Base-by-base conservation (phyloP, 2,797 vertebrate genomes). In the Prunella strophiata region DNA sequence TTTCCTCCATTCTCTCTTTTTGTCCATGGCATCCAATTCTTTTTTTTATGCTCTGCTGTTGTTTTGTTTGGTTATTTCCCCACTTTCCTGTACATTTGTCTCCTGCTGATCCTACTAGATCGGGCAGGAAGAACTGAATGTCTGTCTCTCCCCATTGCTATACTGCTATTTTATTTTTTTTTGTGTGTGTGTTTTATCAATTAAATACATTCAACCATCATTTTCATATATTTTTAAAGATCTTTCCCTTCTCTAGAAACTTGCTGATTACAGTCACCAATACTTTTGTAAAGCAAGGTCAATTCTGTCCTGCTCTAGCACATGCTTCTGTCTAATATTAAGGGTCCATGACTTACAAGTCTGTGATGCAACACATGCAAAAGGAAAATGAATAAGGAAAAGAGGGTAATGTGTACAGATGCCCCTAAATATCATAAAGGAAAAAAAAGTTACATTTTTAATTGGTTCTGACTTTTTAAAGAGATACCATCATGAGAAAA, bases 401-500 rank as follows among this genome's bases (percentile, higher is more conserved):
- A 73, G 34, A 57, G 61, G 42, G 26, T 65, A 81, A 91, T 23
- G 29, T 16, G 13, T 55, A 70, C 45, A 90, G 34, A 78, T 66
- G 36, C 27, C 55, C 48, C 82, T 84, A 78, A 87, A 74, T 27
- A 78, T 55, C 10, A 57, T 15, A 67, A 29, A 92, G 51, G 25
- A 38, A 85, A 66, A 38, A 85, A 66, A 32, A 18, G 2, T 7
- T 4, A 20, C 27, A 54, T 87, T 93, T 91, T 71, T 18, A 67
- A 86, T 59, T 38, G 27, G 32, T 42, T 65, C 75, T 93, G 67
- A 77, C 27, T 85, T 94, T 92, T 93, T 94, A 93, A 92, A 94
- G 70, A 68, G n/a, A 74, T 85, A 66, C 10, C 34, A 54, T 57
- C 11, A 55, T 52, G 26, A 73, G 55, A 85, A 84, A 91, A 57